A percentile compares a stretch with the other conserved stretches of the same genome.
These are phyloP conservation scores for Microplitis demolitor DNA, from an alignment of 1,140 invertebrate species.

Conservation along the genomic window DNA sequence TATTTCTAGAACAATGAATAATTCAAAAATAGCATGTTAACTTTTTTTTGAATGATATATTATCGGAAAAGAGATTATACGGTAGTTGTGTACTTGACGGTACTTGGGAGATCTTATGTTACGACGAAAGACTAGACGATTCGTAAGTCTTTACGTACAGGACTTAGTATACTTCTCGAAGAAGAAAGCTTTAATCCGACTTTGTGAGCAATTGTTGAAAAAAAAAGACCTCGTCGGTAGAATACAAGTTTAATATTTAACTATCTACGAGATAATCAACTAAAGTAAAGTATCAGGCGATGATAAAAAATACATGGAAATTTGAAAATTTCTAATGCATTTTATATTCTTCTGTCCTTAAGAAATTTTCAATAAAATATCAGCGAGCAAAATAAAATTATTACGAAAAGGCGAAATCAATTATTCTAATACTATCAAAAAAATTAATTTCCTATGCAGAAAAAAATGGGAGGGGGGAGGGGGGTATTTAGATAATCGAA, in stretches of 20 bases:
- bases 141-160: slow-evolving; percentile 26
- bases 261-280: too few relatives aligned
- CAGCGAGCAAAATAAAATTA: too few relatives aligned
- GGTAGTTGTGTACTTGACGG: slow-evolving; percentile 27
- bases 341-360: too few relatives aligned
- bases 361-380: too few relatives aligned
- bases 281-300: too few relatives aligned
- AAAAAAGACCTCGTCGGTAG: background rate
- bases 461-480: background rate
- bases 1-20: too few relatives aligned
- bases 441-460: background rate
- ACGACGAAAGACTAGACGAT: background rate
- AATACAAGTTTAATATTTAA: background rate
- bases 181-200: slow-evolving; percentile 28
- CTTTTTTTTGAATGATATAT: slow-evolving; percentile 3
- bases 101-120: slow-evolving; percentile 15
- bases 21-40: background rate
- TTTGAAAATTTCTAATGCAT: too few relatives aligned
- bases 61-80: slow-evolving; percentile 21
- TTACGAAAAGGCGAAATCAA: too few relatives aligned
- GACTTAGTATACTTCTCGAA: slow-evolving; percentile 27
- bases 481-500: too few relatives aligned
- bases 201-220: slow-evolving; percentile 25
- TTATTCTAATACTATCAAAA: too few relatives aligned
- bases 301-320: too few relatives aligned